A percentile compares a stretch with the other conserved stretches of the same genome.
These are phyloP conservation scores for Drosophila chauvacae DNA, from an alignment of 1,140 invertebrate genomes.

Conservation along the genomic window DNA sequence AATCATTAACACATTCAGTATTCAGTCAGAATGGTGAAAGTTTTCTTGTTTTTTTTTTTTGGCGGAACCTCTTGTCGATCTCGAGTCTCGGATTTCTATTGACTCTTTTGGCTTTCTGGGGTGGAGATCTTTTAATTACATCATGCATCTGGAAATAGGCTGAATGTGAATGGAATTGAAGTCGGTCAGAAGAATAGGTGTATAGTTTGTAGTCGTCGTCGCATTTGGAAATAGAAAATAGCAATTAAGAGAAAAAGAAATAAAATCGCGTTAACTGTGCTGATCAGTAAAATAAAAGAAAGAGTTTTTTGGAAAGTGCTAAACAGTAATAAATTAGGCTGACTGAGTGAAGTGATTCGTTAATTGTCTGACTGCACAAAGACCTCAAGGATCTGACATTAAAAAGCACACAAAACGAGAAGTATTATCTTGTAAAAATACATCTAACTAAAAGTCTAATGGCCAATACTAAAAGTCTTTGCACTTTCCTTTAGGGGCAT, in stretches of 20 bases:
- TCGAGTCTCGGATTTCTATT: slow-evolving; percentile 50
- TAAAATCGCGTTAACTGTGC: slow-evolving; percentile 20
- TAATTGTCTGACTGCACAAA: neutral
- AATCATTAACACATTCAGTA: slow-evolving; percentile 71
- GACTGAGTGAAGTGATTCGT: slow-evolving; percentile 24
- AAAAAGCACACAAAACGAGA: neutral
- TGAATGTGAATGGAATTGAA: slow-evolving; percentile 42
- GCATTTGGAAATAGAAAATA: slow-evolving; percentile 26
- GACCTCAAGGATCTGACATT: neutral
- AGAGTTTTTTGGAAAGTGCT: slow-evolving; percentile 47
- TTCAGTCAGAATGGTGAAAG: slow-evolving; percentile 79
- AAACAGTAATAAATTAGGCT: slow-evolving; percentile 27
- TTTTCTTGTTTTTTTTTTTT: slow-evolving; percentile 55
- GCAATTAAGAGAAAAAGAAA: slow-evolving; percentile 17
- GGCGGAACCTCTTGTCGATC: slow-evolving; percentile 18
- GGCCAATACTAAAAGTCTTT: neutral
- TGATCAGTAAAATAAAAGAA: slow-evolving; percentile 25
- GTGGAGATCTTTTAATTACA: slow-evolving; percentile 58
- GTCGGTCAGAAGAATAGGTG: slow-evolving; percentile 28
- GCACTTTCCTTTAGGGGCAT: neutral
- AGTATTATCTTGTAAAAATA: neutral
- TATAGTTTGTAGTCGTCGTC: slow-evolving; percentile 11
- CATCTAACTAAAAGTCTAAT: too few relatives aligned
- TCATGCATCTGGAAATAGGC: slow-evolving; percentile 48
- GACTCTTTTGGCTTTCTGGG: slow-evolving; percentile 31